These are phyloP conservation scores for Ambastaia sidthimunki DNA, from an alignment of 2,797 vertebrate species.

Conservation along the genomic window DNA sequence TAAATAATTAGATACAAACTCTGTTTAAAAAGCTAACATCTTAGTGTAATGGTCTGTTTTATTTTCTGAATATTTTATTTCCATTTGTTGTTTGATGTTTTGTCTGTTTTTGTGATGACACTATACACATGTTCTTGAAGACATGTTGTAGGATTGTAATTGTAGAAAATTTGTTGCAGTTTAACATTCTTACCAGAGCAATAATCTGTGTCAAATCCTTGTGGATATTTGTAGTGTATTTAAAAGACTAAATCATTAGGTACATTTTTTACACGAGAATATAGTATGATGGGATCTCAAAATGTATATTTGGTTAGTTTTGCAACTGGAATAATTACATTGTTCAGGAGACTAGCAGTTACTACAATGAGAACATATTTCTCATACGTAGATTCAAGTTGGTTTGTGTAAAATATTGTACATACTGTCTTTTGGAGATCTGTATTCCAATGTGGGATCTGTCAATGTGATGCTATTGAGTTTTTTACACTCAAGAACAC, in stretches of 20 bases:
- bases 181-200: constrained; percentile 51
- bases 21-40: constrained; percentile 42
- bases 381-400: constrained; percentile 75
- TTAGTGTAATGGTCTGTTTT: constrained; percentile 24
- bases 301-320: constrained; percentile 94
- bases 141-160: constrained; percentile 48
- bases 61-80: constrained; percentile 16
- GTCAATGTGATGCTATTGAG: constrained; percentile 35
- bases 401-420: constrained; percentile 97
- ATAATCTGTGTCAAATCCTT: constrained; percentile 65
- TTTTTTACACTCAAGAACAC: constrained; percentile 45
- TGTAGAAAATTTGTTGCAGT: constrained; percentile 45
- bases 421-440: constrained; percentile 81
- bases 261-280: constrained; percentile 65
- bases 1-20: constrained; percentile 55
- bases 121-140: constrained; percentile 25
- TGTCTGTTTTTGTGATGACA: constrained; percentile 42
- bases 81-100: constrained; percentile 10
- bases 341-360: constrained; percentile 73
- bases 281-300: constrained; percentile 71
- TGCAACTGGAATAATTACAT: constrained; percentile 78
- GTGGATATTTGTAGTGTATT: constrained; percentile 60
- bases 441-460: constrained; percentile 48
- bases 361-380: constrained; percentile 79
- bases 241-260: constrained; percentile 59